A percentile compares a stretch with the other conserved stretches of the same genome.
Evolutionary conservation across 2,888 invertebrate species (phyloP).

Genomic region (Drosophila gaucha): DNA sequence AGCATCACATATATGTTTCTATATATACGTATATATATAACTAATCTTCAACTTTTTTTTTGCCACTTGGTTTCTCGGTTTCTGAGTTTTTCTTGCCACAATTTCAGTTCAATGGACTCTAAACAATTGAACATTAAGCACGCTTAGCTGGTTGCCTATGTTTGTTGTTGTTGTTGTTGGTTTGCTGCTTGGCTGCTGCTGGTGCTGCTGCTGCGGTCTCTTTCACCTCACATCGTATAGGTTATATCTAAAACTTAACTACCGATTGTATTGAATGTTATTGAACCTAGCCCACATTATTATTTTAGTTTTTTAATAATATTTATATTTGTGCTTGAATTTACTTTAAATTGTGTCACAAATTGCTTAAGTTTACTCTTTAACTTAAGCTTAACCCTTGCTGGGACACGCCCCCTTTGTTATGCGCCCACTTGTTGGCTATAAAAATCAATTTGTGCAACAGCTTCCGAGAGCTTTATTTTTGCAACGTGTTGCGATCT

Average conservation of each 20-base stretch:
- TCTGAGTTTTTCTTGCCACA: constrained; percentile 10
- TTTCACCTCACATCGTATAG: constrained; percentile 33
- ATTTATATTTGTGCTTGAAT: constrained; percentile 54
- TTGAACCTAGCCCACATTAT: constrained; percentile 59
- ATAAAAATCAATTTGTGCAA: constrained; percentile 47
- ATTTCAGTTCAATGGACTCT: constrained; percentile 53
- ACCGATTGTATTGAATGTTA: constrained; percentile 31
- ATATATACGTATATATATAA: constrained; percentile 1
- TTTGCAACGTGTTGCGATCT: constrained; percentile 1
- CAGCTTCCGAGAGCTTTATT: constrained; percentile 4
- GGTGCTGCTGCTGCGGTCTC: constrained; percentile 30
- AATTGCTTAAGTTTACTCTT: constrained; percentile 30
- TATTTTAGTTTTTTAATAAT: no score
- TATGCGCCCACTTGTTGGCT: no score
- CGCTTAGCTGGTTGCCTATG: constrained; percentile 45
- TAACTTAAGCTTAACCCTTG: constrained; percentile 16
- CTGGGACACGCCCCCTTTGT: neutral
- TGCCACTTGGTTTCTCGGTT: constrained; percentile 11
- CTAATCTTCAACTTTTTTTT: constrained; percentile 8
- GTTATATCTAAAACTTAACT: constrained; percentile 18
- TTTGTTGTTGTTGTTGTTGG: constrained; percentile 27
- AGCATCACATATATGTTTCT: neutral
- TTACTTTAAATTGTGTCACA: constrained; percentile 57
- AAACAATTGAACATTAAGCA: constrained; percentile 66
- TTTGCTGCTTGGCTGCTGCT: constrained; percentile 27